A percentile compares a stretch with the other conserved stretches of the same genome.
These are phyloP conservation scores for Orchesella flavescens DNA, from an alignment of 2,888 invertebrate genomes.

Conservation along the genomic window DNA sequence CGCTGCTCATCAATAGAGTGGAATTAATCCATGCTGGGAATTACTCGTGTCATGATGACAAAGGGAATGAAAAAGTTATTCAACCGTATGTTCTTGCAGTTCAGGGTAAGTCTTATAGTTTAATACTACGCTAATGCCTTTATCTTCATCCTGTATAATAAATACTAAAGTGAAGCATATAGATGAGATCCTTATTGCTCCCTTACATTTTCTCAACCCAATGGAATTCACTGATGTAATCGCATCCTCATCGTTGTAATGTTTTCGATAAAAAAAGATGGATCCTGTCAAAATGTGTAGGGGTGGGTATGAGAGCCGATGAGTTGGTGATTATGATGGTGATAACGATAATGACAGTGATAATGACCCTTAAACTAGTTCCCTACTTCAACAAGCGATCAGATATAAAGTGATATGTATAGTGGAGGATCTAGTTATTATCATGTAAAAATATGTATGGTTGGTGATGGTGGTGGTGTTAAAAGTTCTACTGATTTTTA, in stretches of 20 bases:
- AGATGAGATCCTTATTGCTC: no score
- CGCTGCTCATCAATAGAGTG: conserved; percentile 82
- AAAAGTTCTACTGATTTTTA: no score
- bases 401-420: no score
- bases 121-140: no score
- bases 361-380: conserved; percentile 42
- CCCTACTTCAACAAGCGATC: background rate
- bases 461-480: no score
- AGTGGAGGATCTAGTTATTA: no score
- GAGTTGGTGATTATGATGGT: conserved; percentile 50
- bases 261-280: conserved; percentile 29
- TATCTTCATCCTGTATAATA: background rate
- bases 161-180: background rate
- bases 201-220: background rate
- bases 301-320: conserved; percentile 30
- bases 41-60: conserved; percentile 82
- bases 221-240: background rate
- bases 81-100: conserved; percentile 84
- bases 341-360: conserved; percentile 51
- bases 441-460: no score
- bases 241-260: background rate
- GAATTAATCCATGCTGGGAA: conserved; percentile 84
- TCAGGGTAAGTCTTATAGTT: conserved; percentile 78
- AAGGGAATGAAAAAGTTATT: conserved; percentile 81
- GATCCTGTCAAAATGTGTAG: conserved; percentile 24